These are phyloP conservation scores for Coptodon bakossiorum DNA, from an alignment of 2,113 vertebrate genomes.

Conservation along the genomic window DNA sequence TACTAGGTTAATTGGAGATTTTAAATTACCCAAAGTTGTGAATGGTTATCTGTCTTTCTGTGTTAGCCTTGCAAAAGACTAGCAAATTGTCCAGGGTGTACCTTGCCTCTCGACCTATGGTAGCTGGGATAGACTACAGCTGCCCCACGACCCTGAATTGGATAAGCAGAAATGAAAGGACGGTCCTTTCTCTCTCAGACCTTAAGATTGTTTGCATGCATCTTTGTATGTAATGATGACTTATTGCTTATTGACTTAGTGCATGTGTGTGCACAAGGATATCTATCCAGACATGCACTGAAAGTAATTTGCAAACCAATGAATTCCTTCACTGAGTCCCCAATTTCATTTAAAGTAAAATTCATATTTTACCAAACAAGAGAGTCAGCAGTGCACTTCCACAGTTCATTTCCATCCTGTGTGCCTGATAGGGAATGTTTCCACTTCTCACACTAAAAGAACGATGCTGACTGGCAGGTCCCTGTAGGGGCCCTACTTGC, in stretches of 20 bases:
- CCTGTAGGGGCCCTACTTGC: neutral
- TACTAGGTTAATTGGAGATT: neutral
- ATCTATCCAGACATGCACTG: neutral
- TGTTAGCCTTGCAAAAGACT: neutral
- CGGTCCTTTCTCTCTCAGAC: neutral
- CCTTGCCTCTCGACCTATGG: neutral
- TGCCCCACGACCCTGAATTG: neutral
- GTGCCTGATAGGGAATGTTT: slow-evolving; percentile 5
- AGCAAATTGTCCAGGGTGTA: neutral
- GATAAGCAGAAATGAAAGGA: neutral
- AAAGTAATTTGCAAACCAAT: slow-evolving; percentile 28
- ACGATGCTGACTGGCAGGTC: slow-evolving; percentile 13
- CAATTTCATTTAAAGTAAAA: slow-evolving; percentile 11
- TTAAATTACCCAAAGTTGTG: neutral
- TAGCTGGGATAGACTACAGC: neutral
- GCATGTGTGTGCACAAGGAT: neutral
- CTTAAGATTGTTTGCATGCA: neutral
- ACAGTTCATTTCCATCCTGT: neutral
- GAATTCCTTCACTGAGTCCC: neutral
- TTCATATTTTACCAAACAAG: neutral
- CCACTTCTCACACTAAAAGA: neutral
- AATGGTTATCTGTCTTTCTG: neutral
- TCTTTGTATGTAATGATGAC: neutral
- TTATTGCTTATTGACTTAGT: neutral
- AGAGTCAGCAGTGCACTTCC: neutral